A percentile compares a stretch with the other conserved stretches of the same genome.
These are phyloP conservation scores for Mallotus villosus DNA, from an alignment of 2,797 vertebrate species.

Conservation along the genomic window DNA sequence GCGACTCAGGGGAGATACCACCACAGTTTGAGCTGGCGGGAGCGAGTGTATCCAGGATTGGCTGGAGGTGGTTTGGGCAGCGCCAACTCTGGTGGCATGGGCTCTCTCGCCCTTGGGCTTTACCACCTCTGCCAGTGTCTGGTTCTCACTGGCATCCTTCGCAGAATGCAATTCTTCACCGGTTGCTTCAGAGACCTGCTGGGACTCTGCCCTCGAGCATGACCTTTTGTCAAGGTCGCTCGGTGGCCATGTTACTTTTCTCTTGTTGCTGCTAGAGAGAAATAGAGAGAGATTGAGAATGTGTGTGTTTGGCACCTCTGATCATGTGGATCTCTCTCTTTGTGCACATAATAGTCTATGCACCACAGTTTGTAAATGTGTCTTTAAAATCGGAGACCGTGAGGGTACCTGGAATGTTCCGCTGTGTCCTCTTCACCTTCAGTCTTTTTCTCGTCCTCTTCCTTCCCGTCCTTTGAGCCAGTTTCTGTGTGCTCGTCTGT, in stretches of 20 bases:
- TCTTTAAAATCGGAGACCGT: not conserved
- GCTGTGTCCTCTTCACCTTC: slow-evolving; percentile 18
- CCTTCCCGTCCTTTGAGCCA: not conserved
- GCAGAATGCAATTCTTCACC: slow-evolving; percentile 20
- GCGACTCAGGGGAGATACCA: slow-evolving; percentile 62
- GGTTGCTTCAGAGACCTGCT: slow-evolving; percentile 31
- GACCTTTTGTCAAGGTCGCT: slow-evolving; percentile 49
- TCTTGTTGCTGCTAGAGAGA: slow-evolving; percentile 50
- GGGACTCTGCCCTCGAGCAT: slow-evolving; percentile 31
- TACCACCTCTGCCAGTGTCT: slow-evolving; percentile 18
- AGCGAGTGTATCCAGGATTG: slow-evolving; percentile 33
- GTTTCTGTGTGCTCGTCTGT: slow-evolving; percentile 10
- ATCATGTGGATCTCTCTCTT: not conserved
- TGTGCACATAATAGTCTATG: not conserved
- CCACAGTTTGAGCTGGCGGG: slow-evolving; percentile 59
- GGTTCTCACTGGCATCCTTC: slow-evolving; percentile 8
- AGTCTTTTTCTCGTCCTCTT: not conserved
- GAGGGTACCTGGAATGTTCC: not conserved
- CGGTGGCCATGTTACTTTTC: slow-evolving; percentile 43
- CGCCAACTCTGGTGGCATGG: not conserved
- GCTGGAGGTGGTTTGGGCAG: slow-evolving; percentile 12
- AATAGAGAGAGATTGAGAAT: slow-evolving; percentile 18
- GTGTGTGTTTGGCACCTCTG: not conserved
- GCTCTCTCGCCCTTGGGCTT: slow-evolving; percentile 20
- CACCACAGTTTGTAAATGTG: not conserved